Conservation (phyloP, 2,888 invertebrate species). For the Galeopsomyia nigrocyanea region DNA sequence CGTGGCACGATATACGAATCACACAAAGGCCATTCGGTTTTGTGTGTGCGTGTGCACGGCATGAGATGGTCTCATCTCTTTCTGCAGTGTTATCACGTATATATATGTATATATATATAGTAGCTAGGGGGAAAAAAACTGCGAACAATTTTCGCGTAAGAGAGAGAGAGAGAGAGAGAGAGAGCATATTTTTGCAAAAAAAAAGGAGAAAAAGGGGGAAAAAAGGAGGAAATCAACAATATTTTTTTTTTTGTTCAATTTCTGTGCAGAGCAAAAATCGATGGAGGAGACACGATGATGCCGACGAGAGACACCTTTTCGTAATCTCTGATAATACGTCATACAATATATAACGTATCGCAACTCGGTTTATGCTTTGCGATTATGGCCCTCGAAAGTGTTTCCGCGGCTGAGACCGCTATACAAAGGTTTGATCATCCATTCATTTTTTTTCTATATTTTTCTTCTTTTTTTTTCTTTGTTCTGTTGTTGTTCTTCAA, state of each 20-base stretch:
- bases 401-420: slow-evolving; percentile 67
- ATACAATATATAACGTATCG: background rate
- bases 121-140: slow-evolving; percentile 10
- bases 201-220: background rate
- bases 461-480: too few relatives aligned
- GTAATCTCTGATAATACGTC: background rate
- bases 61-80: too few relatives aligned
- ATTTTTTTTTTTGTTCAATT: slow-evolving; percentile 33
- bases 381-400: slow-evolving; percentile 68
- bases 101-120: slow-evolving; percentile 25
- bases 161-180: slow-evolving; percentile 9
- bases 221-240: background rate
- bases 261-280: background rate
- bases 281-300: too few relatives aligned
- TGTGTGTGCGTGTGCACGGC: slow-evolving; percentile 12
- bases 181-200: background rate
- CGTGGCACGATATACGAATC: too few relatives aligned
- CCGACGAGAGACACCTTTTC: too few relatives aligned
- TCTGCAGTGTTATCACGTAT: background rate
- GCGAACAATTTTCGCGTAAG: slow-evolving; percentile 5
- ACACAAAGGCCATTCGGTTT: slow-evolving; percentile 17
- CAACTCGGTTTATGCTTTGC: background rate
- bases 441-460: slow-evolving; percentile 59
- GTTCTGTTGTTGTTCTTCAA: too few relatives aligned
- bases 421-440: slow-evolving; percentile 68